Evolutionary conservation across 2,797 vertebrate genomes (phyloP), one percentile per base, ranked within the genome.

Genomic region (Serranus cabrilla): DNA sequence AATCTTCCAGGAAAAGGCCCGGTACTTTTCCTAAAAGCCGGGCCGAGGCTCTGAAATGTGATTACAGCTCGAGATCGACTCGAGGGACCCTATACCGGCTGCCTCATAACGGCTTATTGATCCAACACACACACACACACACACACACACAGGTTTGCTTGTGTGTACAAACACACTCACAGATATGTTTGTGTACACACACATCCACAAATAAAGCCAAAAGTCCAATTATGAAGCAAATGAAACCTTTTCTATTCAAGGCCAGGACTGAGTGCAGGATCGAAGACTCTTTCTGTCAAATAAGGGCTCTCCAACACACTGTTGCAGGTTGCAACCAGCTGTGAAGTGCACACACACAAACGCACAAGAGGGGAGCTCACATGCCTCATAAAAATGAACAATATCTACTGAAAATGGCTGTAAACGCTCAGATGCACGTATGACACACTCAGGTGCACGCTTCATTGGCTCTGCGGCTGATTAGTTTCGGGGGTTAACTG

Each of bases 31-130:
- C 57, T 57, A 80, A 87, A 82, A 83, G 49, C 64, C 10, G 8
- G 31, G 17, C 51, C 0, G 34, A 73, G 42, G 76, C 73, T 82
- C 82, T 82, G 85, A 91, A 91, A 92, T 91, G 90, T 92, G 92
- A 93, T 94, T 92, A 94, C 78, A 89, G 81, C 81, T 74, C 40
- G 4, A 39, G 71, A 94, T 93, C 83, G 91, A 93, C 84, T 87
- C 62, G 57, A 71, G 63, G 78, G 68, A 87, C 86, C 67, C 83
- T 69, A 73, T 71, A 87, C 71, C 61, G 83, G 65, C 87, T 81
- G 78, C 80, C 85, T 93, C 90, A 91, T 90, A 94, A 92, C 81
- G 11, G 86, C 67, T 89, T 94, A 94, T 95, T 90, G 93, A 94
- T 93, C 89, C 11, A 16, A 21, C 81, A 47, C 59, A 72, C 40